phyloP scores from a whole-genome alignment of 2,888 invertebrate species.

The Mongoloraphidia duomilia region DNA sequence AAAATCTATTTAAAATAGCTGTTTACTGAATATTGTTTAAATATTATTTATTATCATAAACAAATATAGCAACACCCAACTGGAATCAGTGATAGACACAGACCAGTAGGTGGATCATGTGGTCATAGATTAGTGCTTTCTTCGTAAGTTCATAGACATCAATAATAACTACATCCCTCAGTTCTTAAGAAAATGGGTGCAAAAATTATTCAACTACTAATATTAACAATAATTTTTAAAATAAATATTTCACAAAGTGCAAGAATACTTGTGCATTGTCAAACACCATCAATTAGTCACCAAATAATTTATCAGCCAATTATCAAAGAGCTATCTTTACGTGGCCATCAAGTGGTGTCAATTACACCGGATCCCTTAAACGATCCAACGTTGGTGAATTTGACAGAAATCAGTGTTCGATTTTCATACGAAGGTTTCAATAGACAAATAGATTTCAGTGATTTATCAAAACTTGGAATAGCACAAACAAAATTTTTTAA shows the following conservation, averaged over 20 bases:
- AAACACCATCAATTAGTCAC: constrained; percentile 32
- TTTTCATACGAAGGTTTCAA: not conserved
- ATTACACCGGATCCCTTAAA: constrained; percentile 28
- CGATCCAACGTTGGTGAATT: constrained; percentile 18
- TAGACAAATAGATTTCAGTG: not conserved
- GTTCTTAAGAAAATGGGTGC: no score
- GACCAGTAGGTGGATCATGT: no score
- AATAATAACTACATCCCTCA: no score
- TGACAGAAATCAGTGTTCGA: constrained; percentile 26
- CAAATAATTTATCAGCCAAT: constrained; percentile 30
- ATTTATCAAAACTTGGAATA: not conserved
- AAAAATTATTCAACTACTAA: no score
- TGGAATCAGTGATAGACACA: no score
- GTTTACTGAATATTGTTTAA: no score
- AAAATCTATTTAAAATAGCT: no score
- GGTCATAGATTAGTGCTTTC: no score
- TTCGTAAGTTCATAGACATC: no score
- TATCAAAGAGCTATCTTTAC: constrained; percentile 26
- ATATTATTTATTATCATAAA: no score
- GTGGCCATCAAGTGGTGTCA: constrained; percentile 32
- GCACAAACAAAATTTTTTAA: not conserved
- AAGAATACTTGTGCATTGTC: constrained; percentile 27
- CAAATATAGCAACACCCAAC: no score
- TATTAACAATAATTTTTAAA: no score
- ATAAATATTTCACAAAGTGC: constrained; percentile 10